Conservation (phyloP, 2,888 invertebrate genomes). For the Trachelus iudaicus region DNA sequence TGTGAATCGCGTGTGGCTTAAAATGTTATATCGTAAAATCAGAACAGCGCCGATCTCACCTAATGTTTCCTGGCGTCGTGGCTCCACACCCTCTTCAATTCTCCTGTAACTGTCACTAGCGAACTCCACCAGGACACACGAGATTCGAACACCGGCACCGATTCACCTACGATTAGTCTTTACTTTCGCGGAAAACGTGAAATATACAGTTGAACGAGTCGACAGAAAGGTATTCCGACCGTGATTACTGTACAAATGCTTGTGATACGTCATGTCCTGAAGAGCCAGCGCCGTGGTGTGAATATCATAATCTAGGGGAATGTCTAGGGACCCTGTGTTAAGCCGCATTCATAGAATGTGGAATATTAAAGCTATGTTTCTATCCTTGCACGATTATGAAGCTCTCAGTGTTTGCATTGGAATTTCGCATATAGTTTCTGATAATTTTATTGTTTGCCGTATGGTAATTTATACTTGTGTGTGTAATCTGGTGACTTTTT, state of each 20-base stretch:
- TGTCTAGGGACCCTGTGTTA: neutral
- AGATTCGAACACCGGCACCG: constrained; percentile 14
- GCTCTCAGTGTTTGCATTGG: neutral
- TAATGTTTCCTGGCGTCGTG: constrained; percentile 49
- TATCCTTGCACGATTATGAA: neutral
- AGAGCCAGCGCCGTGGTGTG: constrained; percentile 42
- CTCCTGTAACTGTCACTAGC: constrained; percentile 41
- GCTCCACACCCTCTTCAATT: constrained; percentile 49
- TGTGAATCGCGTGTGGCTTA: neutral
- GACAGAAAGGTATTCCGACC: constrained; percentile 48
- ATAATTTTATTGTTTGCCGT: neutral
- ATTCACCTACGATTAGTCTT: constrained; percentile 1
- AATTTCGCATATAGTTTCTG: neutral
- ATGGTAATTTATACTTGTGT: neutral
- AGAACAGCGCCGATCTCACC: constrained; percentile 36
- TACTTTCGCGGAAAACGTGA: constrained; percentile 24
- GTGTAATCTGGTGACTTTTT: neutral
- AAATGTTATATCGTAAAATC: constrained; percentile 16
- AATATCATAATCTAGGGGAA: constrained; percentile 9
- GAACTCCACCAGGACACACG: constrained; percentile 13
- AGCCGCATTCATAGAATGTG: neutral
- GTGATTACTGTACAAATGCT: constrained; percentile 52
- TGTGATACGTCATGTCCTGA: constrained; percentile 45
- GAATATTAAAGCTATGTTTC: neutral
- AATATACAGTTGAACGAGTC: constrained; percentile 38